A percentile compares a stretch with the other conserved stretches of the same genome.
Conservation (phyloP, 2,888 invertebrate genomes). For the Apoderus coryli region DNA sequence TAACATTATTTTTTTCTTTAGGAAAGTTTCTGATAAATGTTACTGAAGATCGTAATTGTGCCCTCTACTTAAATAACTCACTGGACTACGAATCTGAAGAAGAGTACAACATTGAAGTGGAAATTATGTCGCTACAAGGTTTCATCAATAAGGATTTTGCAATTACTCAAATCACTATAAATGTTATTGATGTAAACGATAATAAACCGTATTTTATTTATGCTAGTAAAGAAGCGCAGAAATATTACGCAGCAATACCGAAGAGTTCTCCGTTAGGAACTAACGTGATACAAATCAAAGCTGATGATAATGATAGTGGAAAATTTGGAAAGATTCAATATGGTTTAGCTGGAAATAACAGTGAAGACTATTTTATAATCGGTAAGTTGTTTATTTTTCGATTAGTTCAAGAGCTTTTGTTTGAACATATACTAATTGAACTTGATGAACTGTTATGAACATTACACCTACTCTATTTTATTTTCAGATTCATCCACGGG, state of each 20-base stretch:
- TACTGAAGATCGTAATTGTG: conserved; percentile 71
- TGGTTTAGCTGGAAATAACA: conserved; percentile 30
- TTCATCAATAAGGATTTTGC: conserved; percentile 65
- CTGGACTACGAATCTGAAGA: conserved; percentile 68
- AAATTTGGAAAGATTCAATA: conserved; percentile 69
- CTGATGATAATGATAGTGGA: conserved; percentile 75
- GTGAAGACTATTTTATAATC: conserved; percentile 55
- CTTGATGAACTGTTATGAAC: no score
- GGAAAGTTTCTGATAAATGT: conserved; percentile 58
- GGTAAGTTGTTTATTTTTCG: no score
- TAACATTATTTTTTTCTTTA: conserved; percentile 32
- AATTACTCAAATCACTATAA: conserved; percentile 60
- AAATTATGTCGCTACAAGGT: conserved; percentile 66
- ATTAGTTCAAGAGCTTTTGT: no score
- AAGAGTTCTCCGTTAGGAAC: conserved; percentile 59
- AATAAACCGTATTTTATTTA: conserved; percentile 73
- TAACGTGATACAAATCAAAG: conserved; percentile 67
- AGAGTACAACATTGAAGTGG: conserved; percentile 60
- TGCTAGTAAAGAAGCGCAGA: conserved; percentile 46
- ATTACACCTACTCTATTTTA: no score
- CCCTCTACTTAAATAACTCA: conserved; percentile 53
- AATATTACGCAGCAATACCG: conserved; percentile 69
- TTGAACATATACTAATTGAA: no score
- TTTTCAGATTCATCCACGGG: conserved; percentile 61
- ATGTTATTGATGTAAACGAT: conserved; percentile 79